phyloP scores from a whole-genome alignment of 2,113 vertebrate genomes.

The Solenodon paradoxus region DNA sequence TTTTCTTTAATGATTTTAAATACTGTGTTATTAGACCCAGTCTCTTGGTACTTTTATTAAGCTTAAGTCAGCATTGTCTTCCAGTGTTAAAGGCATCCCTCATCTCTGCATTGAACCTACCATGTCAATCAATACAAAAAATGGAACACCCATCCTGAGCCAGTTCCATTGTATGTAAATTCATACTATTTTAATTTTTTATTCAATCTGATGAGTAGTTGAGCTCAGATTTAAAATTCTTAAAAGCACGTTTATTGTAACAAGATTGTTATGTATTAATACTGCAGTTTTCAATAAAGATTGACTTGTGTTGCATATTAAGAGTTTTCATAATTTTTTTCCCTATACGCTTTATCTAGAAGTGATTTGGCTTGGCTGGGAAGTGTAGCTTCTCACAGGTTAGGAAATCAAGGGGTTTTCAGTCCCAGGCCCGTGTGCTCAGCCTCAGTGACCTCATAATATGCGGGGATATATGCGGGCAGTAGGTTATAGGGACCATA shows the following conservation, averaged over 20 bases:
- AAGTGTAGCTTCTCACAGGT: background rate
- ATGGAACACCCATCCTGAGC: constrained; percentile 85
- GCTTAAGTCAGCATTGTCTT: constrained; percentile 88
- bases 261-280: constrained; percentile 91
- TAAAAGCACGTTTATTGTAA: constrained; percentile 91
- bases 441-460: background rate
- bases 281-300: constrained; percentile 93
- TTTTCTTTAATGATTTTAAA: constrained; percentile 71
- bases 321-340: constrained; percentile 38
- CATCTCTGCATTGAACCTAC: constrained; percentile 81
- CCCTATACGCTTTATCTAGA: background rate
- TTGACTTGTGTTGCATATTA: constrained; percentile 88
- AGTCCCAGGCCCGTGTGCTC: background rate
- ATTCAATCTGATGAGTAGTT: constrained; percentile 88
- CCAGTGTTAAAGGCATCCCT: constrained; percentile 85
- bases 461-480: background rate
- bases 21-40: constrained; percentile 77
- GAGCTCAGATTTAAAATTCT: constrained; percentile 88
- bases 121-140: constrained; percentile 79
- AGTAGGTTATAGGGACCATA: background rate
- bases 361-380: background rate
- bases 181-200: constrained; percentile 87
- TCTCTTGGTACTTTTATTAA: constrained; percentile 86
- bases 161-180: constrained; percentile 85
- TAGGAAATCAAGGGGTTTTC: background rate